phyloP scores from a whole-genome alignment of 2,797 vertebrate genomes.

The Diplodus sargus region DNA sequence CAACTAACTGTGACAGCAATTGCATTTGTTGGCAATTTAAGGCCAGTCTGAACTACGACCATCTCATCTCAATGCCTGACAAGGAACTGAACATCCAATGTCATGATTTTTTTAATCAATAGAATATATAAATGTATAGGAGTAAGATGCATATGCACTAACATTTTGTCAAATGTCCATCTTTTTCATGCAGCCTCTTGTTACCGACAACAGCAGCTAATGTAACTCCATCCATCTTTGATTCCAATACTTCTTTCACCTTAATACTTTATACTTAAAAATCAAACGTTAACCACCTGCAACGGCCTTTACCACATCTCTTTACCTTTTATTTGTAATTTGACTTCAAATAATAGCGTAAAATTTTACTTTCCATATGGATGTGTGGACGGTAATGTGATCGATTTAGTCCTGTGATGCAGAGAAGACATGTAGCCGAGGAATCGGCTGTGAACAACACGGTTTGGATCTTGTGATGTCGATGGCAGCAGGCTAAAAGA shows the following conservation, averaged over 20 bases:
- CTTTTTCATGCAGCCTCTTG: background rate
- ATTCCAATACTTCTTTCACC: too few relatives aligned
- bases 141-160: background rate
- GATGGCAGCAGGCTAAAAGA: background rate
- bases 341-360: too few relatives aligned
- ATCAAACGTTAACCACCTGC: too few relatives aligned
- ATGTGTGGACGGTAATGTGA: too few relatives aligned
- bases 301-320: too few relatives aligned
- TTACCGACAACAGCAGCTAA: too few relatives aligned
- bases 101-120: background rate
- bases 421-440: constrained; percentile 1
- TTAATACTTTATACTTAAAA: too few relatives aligned
- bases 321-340: too few relatives aligned
- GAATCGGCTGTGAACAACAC: constrained; percentile 21
- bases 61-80: background rate
- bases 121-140: background rate
- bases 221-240: too few relatives aligned
- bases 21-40: constrained; percentile 30
- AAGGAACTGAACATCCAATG: background rate
- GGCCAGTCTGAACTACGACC: background rate
- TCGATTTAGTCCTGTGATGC: too few relatives aligned
- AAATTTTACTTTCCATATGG: too few relatives aligned
- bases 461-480: constrained; percentile 34
- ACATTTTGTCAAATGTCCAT: constrained; percentile 5
- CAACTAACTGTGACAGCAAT: constrained; percentile 21